These are phyloP conservation scores for Coregonus sp. DNA, from an alignment of 2,797 vertebrate species.

Conservation along the genomic window DNA sequence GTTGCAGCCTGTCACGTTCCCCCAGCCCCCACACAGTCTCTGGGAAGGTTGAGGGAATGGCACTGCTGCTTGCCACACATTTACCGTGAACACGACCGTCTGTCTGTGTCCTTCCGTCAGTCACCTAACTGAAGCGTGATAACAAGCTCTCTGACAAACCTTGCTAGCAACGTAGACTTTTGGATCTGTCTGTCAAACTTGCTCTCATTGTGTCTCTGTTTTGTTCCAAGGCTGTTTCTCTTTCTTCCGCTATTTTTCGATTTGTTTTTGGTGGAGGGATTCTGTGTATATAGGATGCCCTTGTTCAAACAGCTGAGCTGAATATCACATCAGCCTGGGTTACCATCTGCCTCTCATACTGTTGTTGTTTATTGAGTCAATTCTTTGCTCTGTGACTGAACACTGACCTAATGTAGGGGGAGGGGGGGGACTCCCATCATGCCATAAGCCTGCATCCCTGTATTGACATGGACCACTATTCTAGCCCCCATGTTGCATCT, in stretches of 20 bases:
- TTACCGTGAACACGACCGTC: slow-evolving; percentile 31
- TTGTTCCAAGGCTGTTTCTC: not conserved
- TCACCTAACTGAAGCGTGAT: slow-evolving; percentile 35
- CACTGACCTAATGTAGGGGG: slow-evolving; percentile 31
- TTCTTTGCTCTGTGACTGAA: slow-evolving; percentile 45
- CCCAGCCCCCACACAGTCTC: not conserved
- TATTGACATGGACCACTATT: too few relatives aligned
- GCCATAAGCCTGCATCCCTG: not conserved
- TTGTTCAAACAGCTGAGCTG: slow-evolving; percentile 27
- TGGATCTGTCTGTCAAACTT: slow-evolving; percentile 22
- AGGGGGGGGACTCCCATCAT: not conserved
- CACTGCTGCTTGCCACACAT: slow-evolving; percentile 43
- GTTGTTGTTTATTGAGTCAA: slow-evolving; percentile 20
- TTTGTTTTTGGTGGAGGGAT: slow-evolving; percentile 20
- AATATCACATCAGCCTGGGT: slow-evolving; percentile 31
- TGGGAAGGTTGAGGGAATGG: slow-evolving; percentile 37
- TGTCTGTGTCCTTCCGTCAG: slow-evolving; percentile 35
- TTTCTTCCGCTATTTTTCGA: slow-evolving; percentile 21
- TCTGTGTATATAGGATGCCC: slow-evolving; percentile 24
- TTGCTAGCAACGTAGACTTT: slow-evolving; percentile 27
- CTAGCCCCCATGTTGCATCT: not conserved
- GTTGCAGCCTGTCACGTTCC: slow-evolving; percentile 12
- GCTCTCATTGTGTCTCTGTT: not conserved
- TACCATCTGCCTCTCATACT: slow-evolving; percentile 46
- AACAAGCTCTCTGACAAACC: slow-evolving; percentile 53